A percentile compares a stretch with the other conserved stretches of the same genome.
phyloP scores from a whole-genome alignment of 2,797 vertebrate species.

The Florisuga fusca region DNA sequence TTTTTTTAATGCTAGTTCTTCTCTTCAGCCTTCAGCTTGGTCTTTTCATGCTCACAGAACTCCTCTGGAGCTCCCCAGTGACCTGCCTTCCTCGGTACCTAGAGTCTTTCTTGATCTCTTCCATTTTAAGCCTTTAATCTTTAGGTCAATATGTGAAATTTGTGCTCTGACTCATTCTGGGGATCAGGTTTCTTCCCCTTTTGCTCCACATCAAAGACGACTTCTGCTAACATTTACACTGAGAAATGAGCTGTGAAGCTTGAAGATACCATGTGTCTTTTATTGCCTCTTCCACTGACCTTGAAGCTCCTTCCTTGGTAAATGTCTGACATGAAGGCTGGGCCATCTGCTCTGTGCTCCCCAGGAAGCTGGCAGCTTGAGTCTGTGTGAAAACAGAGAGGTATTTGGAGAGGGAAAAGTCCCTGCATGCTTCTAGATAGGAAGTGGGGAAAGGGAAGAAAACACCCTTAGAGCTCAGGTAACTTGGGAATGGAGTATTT shows the following conservation, averaged over 20 bases:
- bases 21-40: not conserved
- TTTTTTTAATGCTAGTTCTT: not conserved
- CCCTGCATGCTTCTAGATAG: not conserved
- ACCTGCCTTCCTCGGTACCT: not conserved
- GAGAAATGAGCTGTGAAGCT: constrained; percentile 31
- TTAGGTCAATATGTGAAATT: not conserved
- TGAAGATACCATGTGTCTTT: constrained; percentile 28
- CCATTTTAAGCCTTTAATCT: not conserved
- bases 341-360: constrained; percentile 19
- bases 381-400: not conserved
- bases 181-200: not conserved
- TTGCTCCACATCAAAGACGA: not conserved
- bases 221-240: not conserved
- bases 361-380: constrained; percentile 25
- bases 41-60: not conserved
- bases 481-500: not conserved
- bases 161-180: not conserved
- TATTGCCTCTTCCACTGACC: constrained; percentile 29
- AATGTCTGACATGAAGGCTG: not conserved
- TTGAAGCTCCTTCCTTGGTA: constrained; percentile 18
- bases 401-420: not conserved
- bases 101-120: not conserved
- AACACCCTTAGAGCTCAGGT: not conserved
- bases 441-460: not conserved
- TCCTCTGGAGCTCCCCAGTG: not conserved